Evolutionary conservation across 2,888 invertebrate species (phyloP), one percentile per base, ranked within the genome.

Genomic region (Calameuta filiformis): DNA sequence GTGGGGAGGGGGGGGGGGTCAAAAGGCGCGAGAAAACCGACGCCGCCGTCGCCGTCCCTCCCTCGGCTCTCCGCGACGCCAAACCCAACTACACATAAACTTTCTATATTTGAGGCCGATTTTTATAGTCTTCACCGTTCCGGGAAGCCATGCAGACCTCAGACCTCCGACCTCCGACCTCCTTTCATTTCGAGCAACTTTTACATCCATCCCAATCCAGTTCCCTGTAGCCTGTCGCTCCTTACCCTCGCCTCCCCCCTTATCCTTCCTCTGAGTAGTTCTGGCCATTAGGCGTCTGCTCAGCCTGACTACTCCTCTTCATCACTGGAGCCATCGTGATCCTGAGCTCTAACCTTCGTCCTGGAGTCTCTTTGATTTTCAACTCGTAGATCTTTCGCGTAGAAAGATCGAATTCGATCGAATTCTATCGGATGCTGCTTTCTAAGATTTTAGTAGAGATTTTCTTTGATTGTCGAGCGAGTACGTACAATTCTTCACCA

Each of bases 401-500:
- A 6, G 15, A 40, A 40, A 40, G 40, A 40, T 40, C 15, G 40
- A 15, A 0, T 35, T 35, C 3, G 12, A 35, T 35, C 35, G 35
- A 35, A 3, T 35, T 35, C 0, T 4, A 40, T 40, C 15, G 6
- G 40, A 40, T 15, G 40, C 40, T 40, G 6, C 40, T 40, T 40
- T 6, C 15, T 6, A 15, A 40, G 4, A 15, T 40, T 40, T 40
- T 15, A 40, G 15, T 40, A 0, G 40, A 40, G 40, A 40, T 40
- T 40, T 40, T 40, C 40, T 40, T 40, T 4, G 40, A 40, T 40
- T 76, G 35, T 71, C 30, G 40, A 35, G 12, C 73, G 34, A 15
- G 76, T 74, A 78, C 80, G 68, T 75, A 79, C 81, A 84, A 82
- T 87, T 87, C 88, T 88, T 86, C 86, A 87, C 86, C 86, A 85